Evolutionary conservation across 2,888 invertebrate genomes (phyloP).

Genomic region (Amblyjoppa proteus): DNA sequence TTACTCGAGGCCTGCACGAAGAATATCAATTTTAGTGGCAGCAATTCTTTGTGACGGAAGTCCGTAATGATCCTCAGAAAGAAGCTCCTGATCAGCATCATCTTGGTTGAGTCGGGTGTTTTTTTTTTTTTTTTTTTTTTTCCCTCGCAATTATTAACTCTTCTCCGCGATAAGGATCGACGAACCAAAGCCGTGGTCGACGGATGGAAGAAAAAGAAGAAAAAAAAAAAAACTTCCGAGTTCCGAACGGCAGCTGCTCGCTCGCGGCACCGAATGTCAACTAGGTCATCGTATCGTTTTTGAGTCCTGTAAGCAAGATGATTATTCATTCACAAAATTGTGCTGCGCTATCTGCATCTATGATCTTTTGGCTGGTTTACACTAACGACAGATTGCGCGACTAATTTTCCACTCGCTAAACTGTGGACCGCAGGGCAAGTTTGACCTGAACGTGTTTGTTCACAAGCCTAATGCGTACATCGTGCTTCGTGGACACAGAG

Average conservation of each 20-base stretch:
- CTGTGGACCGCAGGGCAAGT: neutral
- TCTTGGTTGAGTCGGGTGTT: constrained; percentile 80
- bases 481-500: neutral
- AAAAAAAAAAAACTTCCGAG: constrained; percentile 39
- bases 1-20: constrained; percentile 93
- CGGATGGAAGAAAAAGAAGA: constrained; percentile 35
- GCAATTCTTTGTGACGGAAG: constrained; percentile 90
- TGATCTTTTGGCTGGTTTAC: neutral
- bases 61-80: constrained; percentile 90
- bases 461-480: neutral
- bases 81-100: constrained; percentile 88
- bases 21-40: constrained; percentile 91
- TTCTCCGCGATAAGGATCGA: constrained; percentile 20
- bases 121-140: constrained; percentile 14
- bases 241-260: constrained; percentile 53
- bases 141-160: constrained; percentile 29
- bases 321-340: neutral
- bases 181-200: neutral
- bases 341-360: neutral
- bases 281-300: constrained; percentile 61
- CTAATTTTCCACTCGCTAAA: neutral
- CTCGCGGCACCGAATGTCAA: constrained; percentile 40
- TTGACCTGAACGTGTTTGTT: neutral
- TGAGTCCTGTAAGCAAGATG: constrained; percentile 23
- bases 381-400: neutral